Evolutionary conservation across 2,113 vertebrate species (phyloP).

Genomic region (Procavia capensis): DNA sequence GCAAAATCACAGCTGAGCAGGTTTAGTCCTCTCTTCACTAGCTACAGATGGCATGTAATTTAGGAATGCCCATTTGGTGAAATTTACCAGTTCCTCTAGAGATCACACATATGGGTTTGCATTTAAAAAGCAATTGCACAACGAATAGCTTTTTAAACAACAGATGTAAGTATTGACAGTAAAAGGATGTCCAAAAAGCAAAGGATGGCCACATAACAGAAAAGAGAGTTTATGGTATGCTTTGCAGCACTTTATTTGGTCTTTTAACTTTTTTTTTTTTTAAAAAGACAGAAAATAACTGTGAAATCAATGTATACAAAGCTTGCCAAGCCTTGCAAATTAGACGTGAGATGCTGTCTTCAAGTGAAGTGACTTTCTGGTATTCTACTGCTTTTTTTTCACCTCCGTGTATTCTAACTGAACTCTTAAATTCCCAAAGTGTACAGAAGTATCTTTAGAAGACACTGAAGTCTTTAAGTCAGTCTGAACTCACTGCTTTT

Average conservation of each 20-base stretch:
- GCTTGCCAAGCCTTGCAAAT: constrained; percentile 81
- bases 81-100: constrained; percentile 91
- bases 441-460: constrained; percentile 12
- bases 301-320: constrained; percentile 76
- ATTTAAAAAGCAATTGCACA: constrained; percentile 87
- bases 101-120: constrained; percentile 89
- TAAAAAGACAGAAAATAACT: constrained; percentile 65
- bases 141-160: constrained; percentile 89
- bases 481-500: constrained; percentile 28
- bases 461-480: neutral
- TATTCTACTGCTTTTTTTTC: constrained; percentile 28
- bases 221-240: constrained; percentile 66
- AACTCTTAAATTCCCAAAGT: constrained; percentile 49
- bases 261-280: constrained; percentile 81
- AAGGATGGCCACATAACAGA: constrained; percentile 78
- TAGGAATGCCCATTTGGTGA: constrained; percentile 89
- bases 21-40: constrained; percentile 89
- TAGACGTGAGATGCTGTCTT: constrained; percentile 78
- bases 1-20: constrained; percentile 94
- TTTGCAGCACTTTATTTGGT: constrained; percentile 68
- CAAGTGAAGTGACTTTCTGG: constrained; percentile 57
- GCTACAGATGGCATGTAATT: constrained; percentile 91
- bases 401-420: constrained; percentile 55
- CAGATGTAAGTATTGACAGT: constrained; percentile 88
- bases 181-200: constrained; percentile 83